phyloP scores from a whole-genome alignment of 2,797 vertebrate genomes.

The Merluccius polli region DNA sequence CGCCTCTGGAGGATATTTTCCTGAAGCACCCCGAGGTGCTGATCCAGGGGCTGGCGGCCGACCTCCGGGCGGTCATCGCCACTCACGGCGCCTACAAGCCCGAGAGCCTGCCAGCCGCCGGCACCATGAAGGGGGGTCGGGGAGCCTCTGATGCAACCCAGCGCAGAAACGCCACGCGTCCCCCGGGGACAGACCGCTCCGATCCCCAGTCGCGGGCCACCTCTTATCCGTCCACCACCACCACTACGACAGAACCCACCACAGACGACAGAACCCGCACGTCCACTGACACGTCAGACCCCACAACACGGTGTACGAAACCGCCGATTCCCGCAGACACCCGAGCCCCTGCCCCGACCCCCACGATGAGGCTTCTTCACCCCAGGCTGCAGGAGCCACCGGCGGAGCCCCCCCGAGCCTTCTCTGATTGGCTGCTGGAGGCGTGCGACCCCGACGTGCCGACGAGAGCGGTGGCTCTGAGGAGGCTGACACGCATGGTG shows the following conservation, averaged over 20 bases:
- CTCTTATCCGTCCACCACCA: not conserved
- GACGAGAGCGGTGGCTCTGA: constrained; percentile 76
- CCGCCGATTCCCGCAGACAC: not conserved
- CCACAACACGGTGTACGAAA: not conserved
- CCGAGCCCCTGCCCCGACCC: not conserved
- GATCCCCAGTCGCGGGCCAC: not conserved
- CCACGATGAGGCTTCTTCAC: too few species aligned
- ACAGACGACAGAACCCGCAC: not conserved
- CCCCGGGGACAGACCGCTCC: not conserved
- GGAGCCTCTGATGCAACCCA: not conserved
- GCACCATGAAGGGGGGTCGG: not conserved
- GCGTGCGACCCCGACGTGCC: constrained; percentile 85
- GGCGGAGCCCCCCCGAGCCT: constrained; percentile 14
- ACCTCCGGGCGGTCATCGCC: constrained; percentile 80
- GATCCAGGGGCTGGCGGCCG: constrained; percentile 82
- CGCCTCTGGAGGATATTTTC: constrained; percentile 76
- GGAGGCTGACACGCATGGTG: constrained; percentile 72
- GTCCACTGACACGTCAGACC: too few species aligned
- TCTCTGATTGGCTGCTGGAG: constrained; percentile 72
- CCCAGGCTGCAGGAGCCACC: not conserved
- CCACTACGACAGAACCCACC: not conserved
- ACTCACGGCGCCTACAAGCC: constrained; percentile 81
- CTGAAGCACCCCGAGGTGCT: constrained; percentile 73
- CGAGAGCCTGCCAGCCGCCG: constrained; percentile 42
- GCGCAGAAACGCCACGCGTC: not conserved